A percentile compares a stretch with the other conserved stretches of the same genome.
phyloP scores from a whole-genome alignment of 2,888 invertebrate genomes.

The Aromia moschata region DNA sequence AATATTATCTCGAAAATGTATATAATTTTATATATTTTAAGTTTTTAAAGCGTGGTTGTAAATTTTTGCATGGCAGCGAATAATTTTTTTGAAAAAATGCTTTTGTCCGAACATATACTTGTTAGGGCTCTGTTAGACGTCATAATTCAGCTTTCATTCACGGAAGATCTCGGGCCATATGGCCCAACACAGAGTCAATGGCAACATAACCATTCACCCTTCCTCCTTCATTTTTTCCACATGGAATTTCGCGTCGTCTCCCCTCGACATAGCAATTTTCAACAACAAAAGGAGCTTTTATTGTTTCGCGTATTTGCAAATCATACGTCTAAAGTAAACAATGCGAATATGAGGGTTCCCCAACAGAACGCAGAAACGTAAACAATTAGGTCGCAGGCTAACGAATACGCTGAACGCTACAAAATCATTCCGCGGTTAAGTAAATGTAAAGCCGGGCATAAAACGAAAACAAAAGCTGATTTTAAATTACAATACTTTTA shows the following conservation, averaged over 20 bases:
- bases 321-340: constrained; percentile 1
- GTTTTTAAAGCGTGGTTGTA: too few relatives aligned
- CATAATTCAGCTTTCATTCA: too few relatives aligned
- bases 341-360: neutral
- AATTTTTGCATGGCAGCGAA: too few relatives aligned
- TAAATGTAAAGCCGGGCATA: constrained; percentile 9
- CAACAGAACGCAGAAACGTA: neutral
- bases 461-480: constrained; percentile 10
- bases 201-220: too few relatives aligned
- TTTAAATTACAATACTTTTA: constrained; percentile 26
- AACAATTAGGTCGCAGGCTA: constrained; percentile 18
- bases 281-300: constrained; percentile 1
- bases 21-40: too few relatives aligned
- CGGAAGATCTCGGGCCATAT: neutral
- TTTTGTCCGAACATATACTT: too few relatives aligned
- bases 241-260: neutral
- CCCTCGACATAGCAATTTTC: too few relatives aligned
- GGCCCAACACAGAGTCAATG: neutral
- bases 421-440: constrained; percentile 6
- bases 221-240: too few relatives aligned
- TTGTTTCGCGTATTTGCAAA: neutral
- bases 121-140: too few relatives aligned
- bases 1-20: too few relatives aligned
- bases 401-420: constrained; percentile 23
- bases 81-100: too few relatives aligned